Conservation (phyloP, 30 jellyfish, hydroid and myxozoan species). For the Haliclystus octoradiatus region DNA sequence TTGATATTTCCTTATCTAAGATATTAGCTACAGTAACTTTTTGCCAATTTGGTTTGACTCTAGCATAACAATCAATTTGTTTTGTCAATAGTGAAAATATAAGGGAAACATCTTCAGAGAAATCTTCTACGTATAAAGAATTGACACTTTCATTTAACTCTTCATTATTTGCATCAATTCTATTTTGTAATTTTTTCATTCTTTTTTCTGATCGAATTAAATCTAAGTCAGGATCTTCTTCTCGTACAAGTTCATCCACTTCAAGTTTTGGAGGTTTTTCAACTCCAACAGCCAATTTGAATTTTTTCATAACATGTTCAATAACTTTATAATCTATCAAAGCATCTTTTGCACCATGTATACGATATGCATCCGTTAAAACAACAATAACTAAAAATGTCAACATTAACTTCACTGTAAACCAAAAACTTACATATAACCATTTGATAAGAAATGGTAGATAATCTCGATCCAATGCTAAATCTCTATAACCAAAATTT, state of each 20-base stretch:
- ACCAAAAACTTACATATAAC: conserved; percentile 27
- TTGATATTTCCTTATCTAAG: no score
- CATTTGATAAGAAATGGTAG: conserved; percentile 30
- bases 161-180: background rate
- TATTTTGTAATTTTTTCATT: no score
- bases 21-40: background rate
- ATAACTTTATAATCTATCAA: background rate
- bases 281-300: conserved; percentile 3
- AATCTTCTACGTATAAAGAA: background rate
- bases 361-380: conserved; percentile 25
- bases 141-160: background rate
- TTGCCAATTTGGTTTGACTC: background rate
- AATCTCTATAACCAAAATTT: conserved; percentile 48
- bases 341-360: conserved; percentile 1
- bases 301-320: conserved; percentile 9
- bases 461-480: background rate
- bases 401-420: conserved; percentile 28
- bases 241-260: background rate
- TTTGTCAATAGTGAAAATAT: background rate
- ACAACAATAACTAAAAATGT: conserved; percentile 39
- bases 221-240: background rate
- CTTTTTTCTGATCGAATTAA: background rate
- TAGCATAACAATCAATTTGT: background rate
- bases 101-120: background rate
- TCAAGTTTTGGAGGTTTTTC: conserved; percentile 5